Conservation (phyloP, 2,888 invertebrate genomes). For the Tolmerus cingulatus region DNA sequence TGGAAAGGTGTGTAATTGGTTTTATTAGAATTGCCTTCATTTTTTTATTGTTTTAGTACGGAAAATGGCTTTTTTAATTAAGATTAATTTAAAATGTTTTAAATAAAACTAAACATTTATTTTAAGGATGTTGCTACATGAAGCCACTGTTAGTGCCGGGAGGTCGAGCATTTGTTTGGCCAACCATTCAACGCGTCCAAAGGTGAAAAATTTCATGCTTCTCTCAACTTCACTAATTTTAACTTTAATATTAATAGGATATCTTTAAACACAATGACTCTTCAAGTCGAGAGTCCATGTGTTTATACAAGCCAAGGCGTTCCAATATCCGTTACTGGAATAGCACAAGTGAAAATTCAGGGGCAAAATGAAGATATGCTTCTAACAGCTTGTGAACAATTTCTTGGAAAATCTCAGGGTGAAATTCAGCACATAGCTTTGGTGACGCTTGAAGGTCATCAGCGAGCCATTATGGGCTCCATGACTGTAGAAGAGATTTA, state of each 20-base stretch:
- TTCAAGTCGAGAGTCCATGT: constrained; percentile 93
- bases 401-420: constrained; percentile 84
- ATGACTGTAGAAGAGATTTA: constrained; percentile 98
- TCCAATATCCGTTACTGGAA: constrained; percentile 95
- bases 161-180: constrained; percentile 97
- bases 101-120: constrained; percentile 41
- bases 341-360: constrained; percentile 91
- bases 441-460: constrained; percentile 92
- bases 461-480: constrained; percentile 94
- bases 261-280: constrained; percentile 95
- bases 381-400: constrained; percentile 89
- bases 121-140: constrained; percentile 91
- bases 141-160: constrained; percentile 94
- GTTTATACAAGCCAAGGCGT: constrained; percentile 97
- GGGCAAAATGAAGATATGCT: constrained; percentile 80
- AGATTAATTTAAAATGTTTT: background rate
- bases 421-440: constrained; percentile 92
- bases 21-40: no score
- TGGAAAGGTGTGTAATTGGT: no score
- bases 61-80: background rate
- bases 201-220: constrained; percentile 64
- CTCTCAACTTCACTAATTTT: background rate
- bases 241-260: constrained; percentile 69
- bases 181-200: constrained; percentile 85
- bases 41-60: no score